Base-by-base conservation (phyloP, 2,113 vertebrate species). In the Macquaria australasica region DNA sequence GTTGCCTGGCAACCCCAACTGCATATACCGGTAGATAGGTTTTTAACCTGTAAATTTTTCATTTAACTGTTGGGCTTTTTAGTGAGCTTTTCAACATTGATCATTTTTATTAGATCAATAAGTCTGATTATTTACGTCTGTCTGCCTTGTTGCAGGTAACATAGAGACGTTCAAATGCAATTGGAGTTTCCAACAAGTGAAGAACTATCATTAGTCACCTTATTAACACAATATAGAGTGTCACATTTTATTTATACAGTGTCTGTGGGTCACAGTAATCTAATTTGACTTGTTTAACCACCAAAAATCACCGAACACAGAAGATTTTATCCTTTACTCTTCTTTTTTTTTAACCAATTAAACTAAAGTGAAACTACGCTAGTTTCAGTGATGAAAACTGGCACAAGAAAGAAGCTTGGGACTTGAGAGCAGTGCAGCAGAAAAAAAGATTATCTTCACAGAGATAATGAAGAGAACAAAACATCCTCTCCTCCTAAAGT, bases 381-480 rank as follows among this genome's bases (percentile, higher is more conserved):
- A 5, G 31, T 51, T 51, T 53, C 43, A 64, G 8, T 45, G 14
- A 59, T 59, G 56, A 55, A 50, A 81, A 68, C 18, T 74, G 69
- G 34, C 16, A 73, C 43, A 43, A 62, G 20, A 76, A 39, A 68
- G 45, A 70, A 77, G 14, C 11, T 9, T 56, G 8, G 59, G 15
- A 48, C 39, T 25, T 64, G 28, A 74, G 23, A 41, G 56, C 43
- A 51, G n/a, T 20, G 8, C 62, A 69, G 63, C 55, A 34, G 39
- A 39, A 59, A 60, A 31, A 70, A 23, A 37, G 18, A 25, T n/a
- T n/a, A n/a, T n/a, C 9, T 43, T 68, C 1, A 15, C 21, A 50
- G 31, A 31, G 50, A 62, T 51, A 75, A 59, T 31, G 25, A 72
- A 67, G 37, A 43, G 39, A 72, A 31, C n/a, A 21, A 77, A 60